A percentile compares a stretch with the other conserved stretches of the same genome.
These are phyloP conservation scores for Amphiprion percula DNA, from an alignment of 2,113 vertebrate genomes.

Conservation along the genomic window DNA sequence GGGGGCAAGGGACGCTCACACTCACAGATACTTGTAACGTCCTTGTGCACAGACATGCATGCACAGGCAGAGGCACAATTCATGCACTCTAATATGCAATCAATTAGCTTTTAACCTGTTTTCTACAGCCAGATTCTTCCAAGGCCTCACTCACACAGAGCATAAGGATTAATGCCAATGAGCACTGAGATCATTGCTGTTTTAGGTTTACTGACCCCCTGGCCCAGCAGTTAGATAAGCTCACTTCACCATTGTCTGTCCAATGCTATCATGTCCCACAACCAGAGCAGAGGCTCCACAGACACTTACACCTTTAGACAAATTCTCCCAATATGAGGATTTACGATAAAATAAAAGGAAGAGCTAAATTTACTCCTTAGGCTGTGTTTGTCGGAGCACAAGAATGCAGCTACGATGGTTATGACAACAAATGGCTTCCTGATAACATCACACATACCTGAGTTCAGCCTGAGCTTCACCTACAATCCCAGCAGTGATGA, in stretches of 20 bases:
- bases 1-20: constrained; percentile 38
- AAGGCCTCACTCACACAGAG: constrained; percentile 27
- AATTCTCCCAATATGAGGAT: constrained; percentile 38
- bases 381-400: not conserved
- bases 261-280: constrained; percentile 41
- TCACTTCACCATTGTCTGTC: constrained; percentile 19
- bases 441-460: constrained; percentile 60
- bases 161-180: constrained; percentile 40
- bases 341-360: constrained; percentile 33
- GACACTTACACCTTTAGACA: not conserved
- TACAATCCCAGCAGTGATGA: constrained; percentile 16
- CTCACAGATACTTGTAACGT: constrained; percentile 39
- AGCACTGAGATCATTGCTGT: constrained; percentile 56
- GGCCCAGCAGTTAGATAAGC: constrained; percentile 46
- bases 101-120: constrained; percentile 74
- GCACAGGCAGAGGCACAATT: constrained; percentile 23
- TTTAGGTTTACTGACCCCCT: constrained; percentile 40
- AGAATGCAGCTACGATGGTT: constrained; percentile 45
- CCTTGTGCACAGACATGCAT: constrained; percentile 39
- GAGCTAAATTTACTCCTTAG: constrained; percentile 14
- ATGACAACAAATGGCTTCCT: constrained; percentile 58
- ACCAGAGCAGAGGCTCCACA: constrained; percentile 4
- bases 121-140: constrained; percentile 44
- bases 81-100: constrained; percentile 54
- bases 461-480: constrained; percentile 36